Percentiles rank a stretch among this genome's conserved stretches.
phyloP scores from a whole-genome alignment of 2,113 vertebrate species.

The Dipodomys merriami region DNA sequence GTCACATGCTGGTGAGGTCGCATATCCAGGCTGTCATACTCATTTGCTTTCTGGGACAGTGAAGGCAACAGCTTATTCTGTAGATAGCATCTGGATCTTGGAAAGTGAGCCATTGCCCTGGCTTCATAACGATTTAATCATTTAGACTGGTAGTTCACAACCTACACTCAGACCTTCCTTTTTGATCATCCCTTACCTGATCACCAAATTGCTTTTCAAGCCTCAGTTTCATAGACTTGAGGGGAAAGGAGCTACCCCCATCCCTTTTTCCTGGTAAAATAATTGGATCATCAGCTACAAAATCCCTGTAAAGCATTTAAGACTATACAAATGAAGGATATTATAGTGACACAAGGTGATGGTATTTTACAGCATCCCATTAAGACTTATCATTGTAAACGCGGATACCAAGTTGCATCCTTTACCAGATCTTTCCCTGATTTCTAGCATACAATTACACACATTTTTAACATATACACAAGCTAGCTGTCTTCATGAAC shows the following conservation, averaged over 20 bases:
- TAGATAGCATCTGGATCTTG: background rate
- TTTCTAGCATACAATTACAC: slow-evolving; percentile 43
- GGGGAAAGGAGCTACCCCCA: background rate
- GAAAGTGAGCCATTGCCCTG: background rate
- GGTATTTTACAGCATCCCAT: slow-evolving; percentile 62
- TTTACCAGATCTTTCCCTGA: slow-evolving; percentile 44
- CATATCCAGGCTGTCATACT: background rate
- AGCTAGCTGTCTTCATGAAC: slow-evolving; percentile 62
- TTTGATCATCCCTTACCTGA: background rate
- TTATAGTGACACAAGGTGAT: slow-evolving; percentile 61
- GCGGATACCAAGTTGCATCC: slow-evolving; percentile 5
- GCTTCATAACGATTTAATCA: background rate
- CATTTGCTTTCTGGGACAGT: background rate
- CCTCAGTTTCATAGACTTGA: slow-evolving; percentile 37
- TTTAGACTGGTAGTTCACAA: background rate
- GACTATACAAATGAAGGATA: slow-evolving; percentile 67
- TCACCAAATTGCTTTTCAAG: background rate
- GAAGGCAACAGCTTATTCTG: background rate
- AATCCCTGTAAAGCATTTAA: slow-evolving; percentile 51
- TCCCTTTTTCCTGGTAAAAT: slow-evolving; percentile 29
- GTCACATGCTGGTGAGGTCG: slow-evolving; percentile 42
- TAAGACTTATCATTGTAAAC: slow-evolving; percentile 67
- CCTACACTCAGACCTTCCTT: background rate
- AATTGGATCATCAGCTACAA: slow-evolving; percentile 49
- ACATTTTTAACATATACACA: slow-evolving; percentile 27